Evolutionary conservation across 2,797 vertebrate genomes (phyloP).

Genomic region (Gallinago nigripennis): DNA sequence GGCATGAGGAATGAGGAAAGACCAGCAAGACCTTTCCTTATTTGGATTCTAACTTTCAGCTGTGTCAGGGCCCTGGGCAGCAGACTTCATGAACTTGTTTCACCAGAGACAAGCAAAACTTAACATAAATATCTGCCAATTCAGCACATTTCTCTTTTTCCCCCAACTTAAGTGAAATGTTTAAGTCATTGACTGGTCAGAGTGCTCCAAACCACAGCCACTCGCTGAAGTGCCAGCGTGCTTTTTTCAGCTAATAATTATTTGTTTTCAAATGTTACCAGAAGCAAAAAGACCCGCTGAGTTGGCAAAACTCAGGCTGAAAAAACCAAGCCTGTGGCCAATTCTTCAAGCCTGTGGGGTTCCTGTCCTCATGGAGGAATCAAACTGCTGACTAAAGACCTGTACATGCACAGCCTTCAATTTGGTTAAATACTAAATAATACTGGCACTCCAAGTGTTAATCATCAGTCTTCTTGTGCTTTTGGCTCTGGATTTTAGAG

Average conservation of each 20-base stretch:
- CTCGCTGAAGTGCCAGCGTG: background rate
- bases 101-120: background rate
- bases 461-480: background rate
- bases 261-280: constrained; percentile 38
- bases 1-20: background rate
- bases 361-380: background rate
- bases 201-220: constrained; percentile 39
- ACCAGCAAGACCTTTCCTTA: background rate
- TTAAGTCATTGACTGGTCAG: background rate
- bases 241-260: constrained; percentile 52
- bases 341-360: background rate
- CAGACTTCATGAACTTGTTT: background rate
- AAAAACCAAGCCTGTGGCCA: constrained; percentile 19
- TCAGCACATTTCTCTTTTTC: constrained; percentile 42
- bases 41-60: background rate
- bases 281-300: background rate
- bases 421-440: background rate
- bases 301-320: background rate
- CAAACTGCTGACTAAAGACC: background rate
- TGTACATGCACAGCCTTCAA: background rate
- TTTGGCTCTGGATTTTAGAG: background rate
- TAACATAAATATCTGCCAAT: background rate
- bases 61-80: background rate
- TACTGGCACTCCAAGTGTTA: background rate
- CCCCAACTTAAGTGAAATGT: background rate